Conservation (phyloP, 1,140 invertebrate species). For the Heliconius himera region DNA sequence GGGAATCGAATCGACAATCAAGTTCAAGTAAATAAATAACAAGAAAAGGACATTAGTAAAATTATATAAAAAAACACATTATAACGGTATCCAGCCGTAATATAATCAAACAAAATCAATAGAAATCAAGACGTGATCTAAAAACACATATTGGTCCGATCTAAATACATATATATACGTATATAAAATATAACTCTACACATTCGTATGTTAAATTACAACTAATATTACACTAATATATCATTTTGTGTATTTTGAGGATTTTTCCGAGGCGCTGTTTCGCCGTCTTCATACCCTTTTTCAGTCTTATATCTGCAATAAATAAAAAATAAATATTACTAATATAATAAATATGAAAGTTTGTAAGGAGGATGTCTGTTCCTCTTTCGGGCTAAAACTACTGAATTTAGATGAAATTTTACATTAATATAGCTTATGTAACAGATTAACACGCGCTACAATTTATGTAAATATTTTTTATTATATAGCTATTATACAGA, state of each 20-base stretch:
- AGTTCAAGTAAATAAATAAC: background rate
- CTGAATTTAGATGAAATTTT: too few relatives aligned
- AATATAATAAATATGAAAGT: too few relatives aligned
- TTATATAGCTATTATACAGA: too few relatives aligned
- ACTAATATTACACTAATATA: constrained; percentile 73
- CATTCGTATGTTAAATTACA: constrained; percentile 44
- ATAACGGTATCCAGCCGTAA: constrained; percentile 4
- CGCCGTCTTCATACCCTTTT: constrained; percentile 95
- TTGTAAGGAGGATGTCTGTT: too few relatives aligned
- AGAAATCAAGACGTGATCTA: constrained; percentile 14
- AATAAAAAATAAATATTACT: background rate
- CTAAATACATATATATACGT: constrained; percentile 54
- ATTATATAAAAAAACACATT: background rate
- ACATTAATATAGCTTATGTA: too few relatives aligned
- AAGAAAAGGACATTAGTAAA: background rate
- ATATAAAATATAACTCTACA: constrained; percentile 62
- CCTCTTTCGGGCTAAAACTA: too few relatives aligned
- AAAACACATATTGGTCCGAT: constrained; percentile 49
- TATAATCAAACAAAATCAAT: background rate
- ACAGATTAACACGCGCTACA: too few relatives aligned
- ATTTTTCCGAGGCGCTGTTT: constrained; percentile 96
- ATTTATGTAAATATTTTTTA: too few relatives aligned
- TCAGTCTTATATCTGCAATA: constrained; percentile 86
- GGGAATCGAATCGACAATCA: background rate
- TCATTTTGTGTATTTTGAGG: constrained; percentile 94